Evolutionary conservation across 2,888 invertebrate genomes (phyloP).

Genomic region (Nephrotoma flavescens): DNA sequence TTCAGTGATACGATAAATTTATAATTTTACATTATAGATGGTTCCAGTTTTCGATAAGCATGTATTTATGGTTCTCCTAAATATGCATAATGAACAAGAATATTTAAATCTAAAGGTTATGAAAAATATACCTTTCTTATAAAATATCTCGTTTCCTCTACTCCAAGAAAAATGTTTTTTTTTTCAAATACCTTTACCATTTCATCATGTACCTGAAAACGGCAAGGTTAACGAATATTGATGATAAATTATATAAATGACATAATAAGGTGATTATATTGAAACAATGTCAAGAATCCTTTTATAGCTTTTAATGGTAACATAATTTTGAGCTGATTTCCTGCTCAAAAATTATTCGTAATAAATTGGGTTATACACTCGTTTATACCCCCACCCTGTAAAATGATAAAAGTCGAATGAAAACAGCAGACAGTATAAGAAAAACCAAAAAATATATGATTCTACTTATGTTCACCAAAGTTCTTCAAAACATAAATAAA

Average conservation of each 20-base stretch:
- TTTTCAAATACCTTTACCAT: no score
- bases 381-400: not conserved
- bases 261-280: not conserved
- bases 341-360: not conserved
- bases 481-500: not conserved
- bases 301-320: not conserved
- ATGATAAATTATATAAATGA: not conserved
- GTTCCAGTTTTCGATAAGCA: no score
- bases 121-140: no score
- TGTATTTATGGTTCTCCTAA: no score
- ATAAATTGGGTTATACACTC: not conserved
- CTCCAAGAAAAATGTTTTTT: no score
- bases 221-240: not conserved
- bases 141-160: no score
- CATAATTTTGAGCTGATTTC: not conserved
- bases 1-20: no score
- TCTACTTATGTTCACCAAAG: not conserved
- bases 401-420: not conserved
- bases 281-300: not conserved
- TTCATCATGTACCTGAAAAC: not conserved
- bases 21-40: no score
- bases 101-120: no score
- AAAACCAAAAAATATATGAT: not conserved
- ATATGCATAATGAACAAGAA: no score
- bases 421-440: not conserved